Conservation (phyloP, 2,113 vertebrate genomes). For the Irena cyanogastra region DNA sequence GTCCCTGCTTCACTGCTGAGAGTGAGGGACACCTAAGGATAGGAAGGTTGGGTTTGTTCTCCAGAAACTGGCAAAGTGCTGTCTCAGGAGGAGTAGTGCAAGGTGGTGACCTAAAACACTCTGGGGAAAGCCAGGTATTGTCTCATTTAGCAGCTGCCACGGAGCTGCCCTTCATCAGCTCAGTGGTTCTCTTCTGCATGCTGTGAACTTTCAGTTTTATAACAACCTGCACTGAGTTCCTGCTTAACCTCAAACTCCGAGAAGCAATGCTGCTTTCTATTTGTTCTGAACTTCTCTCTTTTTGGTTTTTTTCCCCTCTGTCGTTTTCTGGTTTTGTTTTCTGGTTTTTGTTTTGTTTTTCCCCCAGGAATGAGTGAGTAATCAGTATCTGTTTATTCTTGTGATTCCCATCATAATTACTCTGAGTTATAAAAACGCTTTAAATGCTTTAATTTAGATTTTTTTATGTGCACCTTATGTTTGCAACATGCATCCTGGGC, state of each 20-base stretch:
- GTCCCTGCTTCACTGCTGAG: not conserved
- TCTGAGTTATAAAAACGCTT: not conserved
- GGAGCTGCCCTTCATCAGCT: not conserved
- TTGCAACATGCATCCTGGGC: not conserved
- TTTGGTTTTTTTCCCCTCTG: not conserved
- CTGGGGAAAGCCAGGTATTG: not conserved
- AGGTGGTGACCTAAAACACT: not conserved
- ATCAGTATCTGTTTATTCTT: not conserved
- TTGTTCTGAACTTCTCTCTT: not conserved
- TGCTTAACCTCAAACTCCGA: not conserved
- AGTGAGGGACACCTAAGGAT: accelerated
- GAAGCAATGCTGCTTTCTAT: not conserved
- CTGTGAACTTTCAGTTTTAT: not conserved
- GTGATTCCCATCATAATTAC: not conserved
- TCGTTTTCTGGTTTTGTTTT: not conserved
- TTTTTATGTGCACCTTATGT: not conserved
- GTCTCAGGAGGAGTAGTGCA: not conserved
- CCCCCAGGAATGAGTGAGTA: not conserved
- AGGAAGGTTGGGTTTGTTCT: accelerated
- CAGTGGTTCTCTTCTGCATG: not conserved
- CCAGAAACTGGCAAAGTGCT: not conserved
- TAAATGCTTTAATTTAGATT: not conserved
- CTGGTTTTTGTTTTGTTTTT: not conserved
- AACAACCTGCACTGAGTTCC: not conserved
- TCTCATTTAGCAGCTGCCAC: not conserved